Conservation (phyloP, 2,797 vertebrate species). For the Iguana delicatissima region DNA sequence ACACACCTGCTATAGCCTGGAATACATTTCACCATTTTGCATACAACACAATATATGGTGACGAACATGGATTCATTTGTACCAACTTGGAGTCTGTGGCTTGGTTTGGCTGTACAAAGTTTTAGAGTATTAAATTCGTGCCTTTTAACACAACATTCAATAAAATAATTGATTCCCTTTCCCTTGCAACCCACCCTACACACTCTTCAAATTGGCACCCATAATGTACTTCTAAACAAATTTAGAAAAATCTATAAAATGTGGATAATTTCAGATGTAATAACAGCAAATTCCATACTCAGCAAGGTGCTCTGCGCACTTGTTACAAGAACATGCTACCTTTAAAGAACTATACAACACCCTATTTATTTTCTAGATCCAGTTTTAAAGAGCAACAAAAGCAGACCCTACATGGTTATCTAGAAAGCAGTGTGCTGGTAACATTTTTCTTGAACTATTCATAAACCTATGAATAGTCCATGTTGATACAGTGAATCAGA, state of each 20-base stretch:
- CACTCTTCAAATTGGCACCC: not conserved
- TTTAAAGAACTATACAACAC: not conserved
- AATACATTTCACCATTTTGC: not conserved
- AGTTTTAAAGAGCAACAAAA: not conserved
- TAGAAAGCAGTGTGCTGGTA: not conserved
- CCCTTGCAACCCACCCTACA: not conserved
- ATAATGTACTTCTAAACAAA: not conserved
- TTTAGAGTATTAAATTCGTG: no score
- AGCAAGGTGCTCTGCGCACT: not conserved
- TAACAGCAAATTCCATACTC: not conserved
- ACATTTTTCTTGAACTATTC: not conserved
- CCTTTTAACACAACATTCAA: no score
- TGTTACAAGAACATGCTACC: not conserved
- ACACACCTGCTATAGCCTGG: not conserved
- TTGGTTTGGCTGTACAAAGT: no score
- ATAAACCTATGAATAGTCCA: not conserved
- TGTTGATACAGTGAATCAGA: not conserved
- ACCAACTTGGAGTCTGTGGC: no score
- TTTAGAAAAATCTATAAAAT: conserved; percentile 9
- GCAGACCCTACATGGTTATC: not conserved
- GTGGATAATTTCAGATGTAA: not conserved
- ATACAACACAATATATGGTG: not conserved
- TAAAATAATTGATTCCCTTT: not conserved
- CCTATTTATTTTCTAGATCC: not conserved
- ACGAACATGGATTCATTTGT: no score